A percentile compares a stretch with the other conserved stretches of the same genome.
These are phyloP conservation scores for Drosophila lutescens DNA, from an alignment of 2,888 invertebrate genomes.

Conservation along the genomic window DNA sequence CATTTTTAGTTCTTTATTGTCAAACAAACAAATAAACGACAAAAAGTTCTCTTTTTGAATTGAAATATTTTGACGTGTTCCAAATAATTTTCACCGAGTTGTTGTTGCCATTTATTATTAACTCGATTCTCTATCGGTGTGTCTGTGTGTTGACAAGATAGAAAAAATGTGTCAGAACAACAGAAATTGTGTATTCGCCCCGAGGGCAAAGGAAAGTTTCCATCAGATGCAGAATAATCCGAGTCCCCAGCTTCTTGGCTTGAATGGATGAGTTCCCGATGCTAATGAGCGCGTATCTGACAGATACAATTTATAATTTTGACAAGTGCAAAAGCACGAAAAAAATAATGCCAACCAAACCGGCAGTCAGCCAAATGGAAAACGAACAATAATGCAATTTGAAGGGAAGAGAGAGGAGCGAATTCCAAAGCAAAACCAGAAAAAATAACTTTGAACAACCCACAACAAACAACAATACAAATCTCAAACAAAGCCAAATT, in stretches of 20 bases:
- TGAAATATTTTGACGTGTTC: conserved; percentile 80
- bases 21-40: conserved; percentile 47
- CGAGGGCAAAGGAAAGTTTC: conserved; percentile 38
- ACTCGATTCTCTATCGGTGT: conserved; percentile 55
- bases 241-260: conserved; percentile 25
- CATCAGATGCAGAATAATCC: conserved; percentile 38
- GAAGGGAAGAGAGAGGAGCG: conserved; percentile 13
- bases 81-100: conserved; percentile 56
- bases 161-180: conserved; percentile 44
- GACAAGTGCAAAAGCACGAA: conserved; percentile 56
- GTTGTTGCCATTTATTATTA: conserved; percentile 72
- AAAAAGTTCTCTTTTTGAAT: conserved; percentile 71
- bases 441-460: conserved; percentile 8
- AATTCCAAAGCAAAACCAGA: conserved; percentile 17
- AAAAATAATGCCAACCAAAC: conserved; percentile 16
- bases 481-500: conserved; percentile 56
- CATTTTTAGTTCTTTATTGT: conserved; percentile 79
- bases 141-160: conserved; percentile 36
- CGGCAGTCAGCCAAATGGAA: conserved; percentile 61
- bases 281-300: conserved; percentile 80
- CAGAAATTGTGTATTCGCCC: conserved; percentile 43
- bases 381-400: conserved; percentile 43
- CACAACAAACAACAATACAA: conserved; percentile 41
- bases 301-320: conserved; percentile 78
- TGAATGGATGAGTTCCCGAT: conserved; percentile 55